These are phyloP conservation scores for Willisornis vidua DNA, from an alignment of 2,113 vertebrate genomes.

Conservation along the genomic window DNA sequence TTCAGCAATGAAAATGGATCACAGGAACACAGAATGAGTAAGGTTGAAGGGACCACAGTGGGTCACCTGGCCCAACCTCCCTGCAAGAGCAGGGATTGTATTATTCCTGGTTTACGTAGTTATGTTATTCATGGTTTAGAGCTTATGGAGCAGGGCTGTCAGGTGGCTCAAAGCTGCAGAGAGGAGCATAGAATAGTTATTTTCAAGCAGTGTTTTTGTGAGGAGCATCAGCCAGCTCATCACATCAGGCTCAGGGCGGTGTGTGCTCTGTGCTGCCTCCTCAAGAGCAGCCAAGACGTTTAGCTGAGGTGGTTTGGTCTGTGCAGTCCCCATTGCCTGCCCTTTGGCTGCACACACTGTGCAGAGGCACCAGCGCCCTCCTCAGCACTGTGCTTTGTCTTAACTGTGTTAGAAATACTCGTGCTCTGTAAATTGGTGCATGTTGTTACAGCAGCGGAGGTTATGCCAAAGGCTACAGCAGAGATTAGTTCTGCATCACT, in stretches of 20 bases:
- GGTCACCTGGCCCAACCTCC: neutral
- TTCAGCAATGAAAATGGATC: neutral
- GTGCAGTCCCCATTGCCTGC: neutral
- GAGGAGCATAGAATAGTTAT: neutral
- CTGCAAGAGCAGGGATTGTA: neutral
- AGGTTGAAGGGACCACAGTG: neutral
- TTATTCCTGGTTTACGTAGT: neutral
- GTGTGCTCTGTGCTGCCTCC: neutral
- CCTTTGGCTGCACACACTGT: rapidly evolving
- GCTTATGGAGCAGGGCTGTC: neutral
- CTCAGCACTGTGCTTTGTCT: neutral
- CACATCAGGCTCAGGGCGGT: neutral
- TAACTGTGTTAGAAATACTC: neutral
- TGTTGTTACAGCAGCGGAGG: neutral
- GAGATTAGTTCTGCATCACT: neutral
- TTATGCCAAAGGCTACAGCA: neutral
- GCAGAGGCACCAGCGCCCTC: too few species aligned
- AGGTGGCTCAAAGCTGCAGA: neutral
- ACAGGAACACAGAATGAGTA: neutral
- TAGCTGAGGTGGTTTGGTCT: neutral
- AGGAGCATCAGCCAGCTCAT: too few species aligned
- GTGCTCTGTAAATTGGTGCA: neutral
- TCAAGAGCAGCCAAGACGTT: neutral
- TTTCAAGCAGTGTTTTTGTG: neutral
- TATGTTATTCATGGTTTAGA: neutral